phyloP scores from a whole-genome alignment of 1,140 invertebrate genomes.

The Penaeus vannamei region DNA sequence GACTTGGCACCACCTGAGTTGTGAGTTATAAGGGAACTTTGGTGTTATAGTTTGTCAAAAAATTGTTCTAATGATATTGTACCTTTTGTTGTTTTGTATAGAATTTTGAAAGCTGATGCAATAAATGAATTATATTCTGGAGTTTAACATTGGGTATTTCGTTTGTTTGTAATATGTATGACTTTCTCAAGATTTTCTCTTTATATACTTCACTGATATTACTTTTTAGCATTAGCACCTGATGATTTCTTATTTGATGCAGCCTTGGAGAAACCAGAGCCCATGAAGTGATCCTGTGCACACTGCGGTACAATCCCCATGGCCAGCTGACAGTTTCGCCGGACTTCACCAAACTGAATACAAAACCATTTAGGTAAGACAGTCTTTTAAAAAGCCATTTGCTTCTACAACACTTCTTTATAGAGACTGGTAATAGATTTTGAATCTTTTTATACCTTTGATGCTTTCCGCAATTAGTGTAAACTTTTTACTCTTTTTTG shows the following conservation, averaged over 20 bases:
- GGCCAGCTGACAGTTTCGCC: constrained; percentile 14
- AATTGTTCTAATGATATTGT: too few relatives aligned
- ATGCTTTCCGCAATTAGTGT: neutral
- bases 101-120: too few relatives aligned
- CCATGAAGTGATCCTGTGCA: constrained; percentile 26
- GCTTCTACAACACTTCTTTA: neutral
- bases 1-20: constrained; percentile 37
- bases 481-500: neutral
- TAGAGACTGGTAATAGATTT: too few relatives aligned
- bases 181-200: too few relatives aligned
- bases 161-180: too few relatives aligned
- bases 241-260: neutral
- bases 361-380: constrained; percentile 41
- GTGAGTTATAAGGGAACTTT: neutral
- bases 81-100: too few relatives aligned
- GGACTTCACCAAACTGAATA: constrained; percentile 32
- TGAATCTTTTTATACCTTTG: too few relatives aligned
- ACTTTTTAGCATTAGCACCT: too few relatives aligned
- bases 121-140: too few relatives aligned
- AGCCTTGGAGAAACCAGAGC: constrained; percentile 33
- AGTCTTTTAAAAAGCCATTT: neutral
- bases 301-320: constrained; percentile 5
- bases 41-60: neutral
- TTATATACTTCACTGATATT: too few relatives aligned
- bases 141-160: too few relatives aligned